phyloP scores from a whole-genome alignment of 2,113 vertebrate genomes.

The Ceratotherium simum region DNA sequence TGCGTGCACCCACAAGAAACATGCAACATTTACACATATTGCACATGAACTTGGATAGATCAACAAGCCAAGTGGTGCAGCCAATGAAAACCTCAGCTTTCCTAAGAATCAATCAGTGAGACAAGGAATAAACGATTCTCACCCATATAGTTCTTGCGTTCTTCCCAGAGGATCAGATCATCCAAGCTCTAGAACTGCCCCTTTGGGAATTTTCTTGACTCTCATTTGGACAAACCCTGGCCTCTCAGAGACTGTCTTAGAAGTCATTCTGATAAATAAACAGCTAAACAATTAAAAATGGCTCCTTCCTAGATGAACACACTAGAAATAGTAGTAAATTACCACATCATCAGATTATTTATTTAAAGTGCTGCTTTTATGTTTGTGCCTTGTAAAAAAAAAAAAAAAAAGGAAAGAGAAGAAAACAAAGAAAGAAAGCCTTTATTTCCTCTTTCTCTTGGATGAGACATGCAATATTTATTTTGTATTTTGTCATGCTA shows the following conservation, averaged over 20 bases:
- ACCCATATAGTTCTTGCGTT: neutral
- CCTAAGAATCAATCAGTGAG: neutral
- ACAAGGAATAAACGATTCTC: neutral
- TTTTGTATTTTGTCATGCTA: slow-evolving; percentile 3
- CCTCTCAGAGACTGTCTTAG: neutral
- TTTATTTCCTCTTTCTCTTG: slow-evolving; percentile 18
- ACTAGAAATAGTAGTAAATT: slow-evolving; percentile 7
- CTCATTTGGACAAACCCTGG: neutral
- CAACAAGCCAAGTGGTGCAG: neutral
- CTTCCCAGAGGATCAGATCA: neutral
- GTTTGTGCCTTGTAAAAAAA: neutral
- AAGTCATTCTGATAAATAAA: slow-evolving; percentile 4
- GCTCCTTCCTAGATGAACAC: neutral
- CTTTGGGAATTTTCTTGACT: neutral
- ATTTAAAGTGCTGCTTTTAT: neutral
- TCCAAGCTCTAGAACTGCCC: neutral
- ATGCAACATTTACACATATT: neutral
- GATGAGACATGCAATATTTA: neutral
- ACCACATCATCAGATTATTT: neutral
- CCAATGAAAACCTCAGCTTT: neutral
- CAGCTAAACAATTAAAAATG: neutral
- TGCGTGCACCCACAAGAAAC: neutral
- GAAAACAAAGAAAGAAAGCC: neutral
- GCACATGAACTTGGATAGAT: neutral
- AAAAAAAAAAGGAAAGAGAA: no score